These are phyloP conservation scores for Cladorhizidae sp. DNA, from an alignment of 37 sponge, comb jelly and placozoan species.

Conservation along the genomic window DNA sequence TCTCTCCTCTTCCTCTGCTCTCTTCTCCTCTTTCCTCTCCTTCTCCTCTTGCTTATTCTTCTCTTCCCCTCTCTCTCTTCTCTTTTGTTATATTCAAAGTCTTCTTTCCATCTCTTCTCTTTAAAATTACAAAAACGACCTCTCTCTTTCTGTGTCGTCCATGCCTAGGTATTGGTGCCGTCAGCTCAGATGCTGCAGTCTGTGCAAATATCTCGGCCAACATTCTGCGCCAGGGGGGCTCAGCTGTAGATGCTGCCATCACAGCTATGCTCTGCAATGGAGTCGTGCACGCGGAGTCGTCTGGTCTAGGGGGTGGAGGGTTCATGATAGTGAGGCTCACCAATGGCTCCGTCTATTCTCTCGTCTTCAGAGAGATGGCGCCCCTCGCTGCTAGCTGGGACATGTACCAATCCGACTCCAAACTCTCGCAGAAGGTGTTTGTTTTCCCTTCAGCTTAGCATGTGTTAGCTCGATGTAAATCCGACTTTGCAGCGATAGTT, in stretches of 20 bases:
- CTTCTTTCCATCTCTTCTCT: background rate
- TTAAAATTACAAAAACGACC: too few species aligned
- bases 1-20: background rate
- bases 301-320: conserved; percentile 91
- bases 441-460: background rate
- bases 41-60: background rate
- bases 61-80: background rate
- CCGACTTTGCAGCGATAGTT: background rate
- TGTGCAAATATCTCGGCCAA: conserved; percentile 73
- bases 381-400: conserved; percentile 62
- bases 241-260: conserved; percentile 93
- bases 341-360: conserved; percentile 23
- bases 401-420: conserved; percentile 64
- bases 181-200: conserved; percentile 72
- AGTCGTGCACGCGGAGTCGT: conserved; percentile 50
- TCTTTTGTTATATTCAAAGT: background rate
- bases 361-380: conserved; percentile 92
- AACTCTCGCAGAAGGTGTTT: conserved; percentile 20
- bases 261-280: conserved; percentile 81
- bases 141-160: conserved; percentile 1
- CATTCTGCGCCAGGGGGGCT: conserved; percentile 67
- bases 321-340: conserved; percentile 80
- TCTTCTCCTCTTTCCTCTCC: background rate
- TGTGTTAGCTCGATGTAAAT: background rate
- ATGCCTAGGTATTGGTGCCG: conserved; percentile 54